These are phyloP conservation scores for Neopipo cinnamomea DNA, from an alignment of 2,113 vertebrate species.

Conservation along the genomic window DNA sequence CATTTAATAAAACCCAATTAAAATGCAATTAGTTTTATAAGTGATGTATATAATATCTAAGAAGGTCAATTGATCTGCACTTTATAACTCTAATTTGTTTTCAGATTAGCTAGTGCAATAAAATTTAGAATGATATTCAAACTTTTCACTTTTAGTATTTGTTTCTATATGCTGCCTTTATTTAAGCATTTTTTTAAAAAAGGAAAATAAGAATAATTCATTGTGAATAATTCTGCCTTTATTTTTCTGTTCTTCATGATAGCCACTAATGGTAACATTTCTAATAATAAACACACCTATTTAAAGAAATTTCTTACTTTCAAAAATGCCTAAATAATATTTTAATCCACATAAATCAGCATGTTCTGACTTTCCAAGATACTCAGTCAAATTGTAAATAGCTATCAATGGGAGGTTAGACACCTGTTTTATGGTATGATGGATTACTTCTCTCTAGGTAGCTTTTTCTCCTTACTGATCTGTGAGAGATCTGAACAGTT, in stretches of 20 bases:
- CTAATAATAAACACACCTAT: background rate
- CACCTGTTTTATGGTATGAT: background rate
- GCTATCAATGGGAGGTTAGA: background rate
- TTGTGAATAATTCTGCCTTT: background rate
- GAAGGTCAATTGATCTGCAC: conserved; percentile 34
- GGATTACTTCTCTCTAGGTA: background rate
- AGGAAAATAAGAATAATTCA: background rate
- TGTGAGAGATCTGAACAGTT: background rate
- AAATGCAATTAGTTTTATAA: conserved; percentile 21
- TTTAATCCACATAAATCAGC: background rate
- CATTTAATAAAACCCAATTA: conserved; percentile 1
- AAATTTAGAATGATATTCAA: background rate
- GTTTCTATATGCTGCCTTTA: background rate
- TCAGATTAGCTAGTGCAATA: background rate
- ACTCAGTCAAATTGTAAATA: background rate
- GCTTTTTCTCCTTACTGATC: background rate
- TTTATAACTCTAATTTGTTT: conserved; percentile 16
- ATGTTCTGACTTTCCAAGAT: background rate
- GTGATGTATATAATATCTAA: conserved; percentile 3
- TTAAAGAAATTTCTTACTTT: background rate
- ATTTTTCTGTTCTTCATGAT: background rate
- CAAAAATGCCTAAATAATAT: background rate
- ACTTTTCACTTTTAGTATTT: background rate
- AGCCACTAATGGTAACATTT: background rate
- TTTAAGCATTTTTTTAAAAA: background rate